Conservation (phyloP, 2,888 invertebrate species). For the Chaitophorus viminalis region DNA sequence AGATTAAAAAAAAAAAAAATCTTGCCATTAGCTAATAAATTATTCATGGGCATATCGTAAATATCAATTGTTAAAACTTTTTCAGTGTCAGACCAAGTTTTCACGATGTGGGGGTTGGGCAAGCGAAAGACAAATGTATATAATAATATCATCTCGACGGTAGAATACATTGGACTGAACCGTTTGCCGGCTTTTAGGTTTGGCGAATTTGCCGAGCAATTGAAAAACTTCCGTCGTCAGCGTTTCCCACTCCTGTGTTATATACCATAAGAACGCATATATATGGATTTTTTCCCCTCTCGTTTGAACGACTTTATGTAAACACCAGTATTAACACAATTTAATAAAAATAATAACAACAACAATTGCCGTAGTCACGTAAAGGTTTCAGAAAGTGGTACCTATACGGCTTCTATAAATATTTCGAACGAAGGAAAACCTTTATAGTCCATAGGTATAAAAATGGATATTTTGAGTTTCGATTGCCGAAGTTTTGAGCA, state of each 20-base stretch:
- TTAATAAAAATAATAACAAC: no score
- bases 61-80: constrained; percentile 51
- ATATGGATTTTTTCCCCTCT: no score
- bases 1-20: constrained; percentile 18
- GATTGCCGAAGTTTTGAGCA: no score
- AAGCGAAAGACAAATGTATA: neutral
- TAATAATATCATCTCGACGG: neutral
- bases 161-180: neutral
- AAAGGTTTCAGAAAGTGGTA: no score
- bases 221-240: neutral
- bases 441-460: no score
- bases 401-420: no score
- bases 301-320: no score
- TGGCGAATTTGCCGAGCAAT: constrained; percentile 12
- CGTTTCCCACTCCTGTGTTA: neutral
- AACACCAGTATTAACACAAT: no score
- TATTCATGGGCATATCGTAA: constrained; percentile 46
- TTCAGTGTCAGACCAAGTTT: constrained; percentile 29
- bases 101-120: neutral
- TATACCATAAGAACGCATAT: no score
- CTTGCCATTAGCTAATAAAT: constrained; percentile 49
- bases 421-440: no score
- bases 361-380: no score
- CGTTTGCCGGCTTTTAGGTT: constrained; percentile 24
- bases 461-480: no score